Percentiles rank a stretch among this genome's conserved stretches.
These are phyloP conservation scores for Laticauda laticaudata DNA, from an alignment of 2,113 vertebrate species.

Conservation along the genomic window DNA sequence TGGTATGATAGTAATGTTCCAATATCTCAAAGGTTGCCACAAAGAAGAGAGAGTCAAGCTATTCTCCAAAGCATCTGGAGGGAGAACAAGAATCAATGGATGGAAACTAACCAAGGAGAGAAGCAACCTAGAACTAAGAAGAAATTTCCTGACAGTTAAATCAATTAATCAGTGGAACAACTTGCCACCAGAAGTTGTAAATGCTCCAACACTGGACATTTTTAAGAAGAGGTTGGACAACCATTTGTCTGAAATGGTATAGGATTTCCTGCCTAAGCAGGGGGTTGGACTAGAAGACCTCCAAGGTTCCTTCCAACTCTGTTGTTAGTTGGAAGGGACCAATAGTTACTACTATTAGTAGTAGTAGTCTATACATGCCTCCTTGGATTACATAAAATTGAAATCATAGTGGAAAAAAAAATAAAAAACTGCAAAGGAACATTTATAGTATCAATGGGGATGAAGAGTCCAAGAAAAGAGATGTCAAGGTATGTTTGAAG, in stretches of 20 bases:
- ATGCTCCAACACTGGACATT: not conserved
- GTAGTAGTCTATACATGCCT: constrained; percentile 33
- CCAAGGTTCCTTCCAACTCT: not conserved
- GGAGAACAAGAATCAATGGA: not conserved
- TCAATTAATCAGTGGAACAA: not conserved
- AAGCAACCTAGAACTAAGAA: not conserved
- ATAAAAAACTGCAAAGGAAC: constrained; percentile 5
- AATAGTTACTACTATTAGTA: not conserved
- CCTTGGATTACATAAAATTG: constrained; percentile 40
- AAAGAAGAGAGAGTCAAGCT: not conserved
- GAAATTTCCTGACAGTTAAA: not conserved
- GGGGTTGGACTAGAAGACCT: not conserved
- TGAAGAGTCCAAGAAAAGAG: constrained; percentile 26
- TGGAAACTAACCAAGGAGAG: not conserved
- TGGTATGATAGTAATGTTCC: not conserved
- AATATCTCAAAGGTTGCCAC: not conserved
- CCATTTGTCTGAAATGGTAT: not conserved
- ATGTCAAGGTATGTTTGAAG: not conserved
- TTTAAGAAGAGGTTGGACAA: not conserved
- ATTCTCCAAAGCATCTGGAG: not conserved
- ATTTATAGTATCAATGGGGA: constrained; percentile 37
- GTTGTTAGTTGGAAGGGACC: not conserved
- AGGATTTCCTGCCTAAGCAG: not conserved
- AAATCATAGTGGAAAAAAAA: constrained; percentile 48
- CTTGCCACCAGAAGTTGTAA: not conserved